Conservation (phyloP, 2,113 vertebrate genomes). For the Apodemus sylvaticus region DNA sequence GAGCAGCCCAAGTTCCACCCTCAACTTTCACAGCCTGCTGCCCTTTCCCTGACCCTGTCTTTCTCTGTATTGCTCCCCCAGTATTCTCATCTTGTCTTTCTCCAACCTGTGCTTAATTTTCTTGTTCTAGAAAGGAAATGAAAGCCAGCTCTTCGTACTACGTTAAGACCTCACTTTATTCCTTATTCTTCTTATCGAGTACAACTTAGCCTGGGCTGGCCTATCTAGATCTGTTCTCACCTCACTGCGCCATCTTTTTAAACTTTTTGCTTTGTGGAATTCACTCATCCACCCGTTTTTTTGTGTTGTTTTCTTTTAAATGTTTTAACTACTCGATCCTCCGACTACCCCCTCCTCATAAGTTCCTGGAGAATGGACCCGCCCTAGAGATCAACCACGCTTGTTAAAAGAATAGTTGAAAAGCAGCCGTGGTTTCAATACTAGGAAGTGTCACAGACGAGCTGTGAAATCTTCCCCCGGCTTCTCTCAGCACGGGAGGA, state of each 20-base stretch:
- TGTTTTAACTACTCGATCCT: not conserved
- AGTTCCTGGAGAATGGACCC: not conserved
- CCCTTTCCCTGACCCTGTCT: not conserved
- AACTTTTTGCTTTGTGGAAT: not conserved
- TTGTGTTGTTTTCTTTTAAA: not conserved
- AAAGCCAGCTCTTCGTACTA: not conserved
- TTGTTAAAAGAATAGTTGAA: not conserved
- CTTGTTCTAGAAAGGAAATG: not conserved
- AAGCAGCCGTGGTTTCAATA: conserved; percentile 21
- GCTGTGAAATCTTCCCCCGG: not conserved
- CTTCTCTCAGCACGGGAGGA: not conserved
- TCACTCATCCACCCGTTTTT: not conserved
- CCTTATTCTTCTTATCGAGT: not conserved
- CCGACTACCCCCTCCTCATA: not conserved
- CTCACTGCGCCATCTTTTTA: not conserved
- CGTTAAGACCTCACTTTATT: not conserved
- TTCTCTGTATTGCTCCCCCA: not conserved
- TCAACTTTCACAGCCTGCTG: not conserved
- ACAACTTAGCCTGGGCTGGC: not conserved
- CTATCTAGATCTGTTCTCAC: not conserved
- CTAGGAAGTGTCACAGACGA: not conserved
- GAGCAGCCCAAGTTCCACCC: too few species aligned
- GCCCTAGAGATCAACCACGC: not conserved
- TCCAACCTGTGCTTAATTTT: not conserved
- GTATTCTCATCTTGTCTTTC: not conserved